A percentile compares a stretch with the other conserved stretches of the same genome.
phyloP scores from a whole-genome alignment of 2,888 invertebrate genomes.

The Eilema griseolum region DNA sequence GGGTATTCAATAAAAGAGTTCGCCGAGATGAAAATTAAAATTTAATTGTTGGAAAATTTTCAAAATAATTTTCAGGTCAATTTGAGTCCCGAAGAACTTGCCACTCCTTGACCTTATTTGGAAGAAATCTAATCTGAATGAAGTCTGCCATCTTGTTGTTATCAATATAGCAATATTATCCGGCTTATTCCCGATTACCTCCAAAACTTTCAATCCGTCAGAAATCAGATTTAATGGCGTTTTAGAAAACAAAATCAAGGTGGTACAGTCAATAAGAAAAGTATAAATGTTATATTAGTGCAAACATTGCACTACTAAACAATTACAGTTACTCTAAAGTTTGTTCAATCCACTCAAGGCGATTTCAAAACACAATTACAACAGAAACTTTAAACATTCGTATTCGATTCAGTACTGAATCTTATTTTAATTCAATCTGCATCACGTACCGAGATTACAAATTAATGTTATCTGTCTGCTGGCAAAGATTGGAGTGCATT shows the following conservation, averaged over 20 bases:
- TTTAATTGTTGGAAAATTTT: no score
- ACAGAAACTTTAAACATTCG: slow-evolving; percentile 24
- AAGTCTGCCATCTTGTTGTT: not conserved
- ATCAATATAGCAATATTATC: not conserved
- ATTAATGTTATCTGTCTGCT: not conserved
- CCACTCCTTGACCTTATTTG: no score
- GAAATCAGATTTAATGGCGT: no score
- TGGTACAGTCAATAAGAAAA: no score
- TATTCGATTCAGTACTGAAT: slow-evolving; percentile 18
- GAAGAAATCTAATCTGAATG: no score
- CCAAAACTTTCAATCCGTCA: no score
- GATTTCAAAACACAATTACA: slow-evolving; percentile 24
- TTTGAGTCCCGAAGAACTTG: no score
- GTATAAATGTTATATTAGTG: not conserved
- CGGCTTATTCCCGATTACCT: not conserved
- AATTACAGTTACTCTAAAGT: slow-evolving; percentile 9
- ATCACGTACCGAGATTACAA: slow-evolving; percentile 7
- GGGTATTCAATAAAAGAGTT: not conserved
- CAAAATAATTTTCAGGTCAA: not conserved
- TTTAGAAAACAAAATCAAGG: no score
- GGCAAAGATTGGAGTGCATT: not conserved
- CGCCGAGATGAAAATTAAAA: no score
- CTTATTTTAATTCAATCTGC: slow-evolving; percentile 8
- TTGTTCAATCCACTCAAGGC: slow-evolving; percentile 15
- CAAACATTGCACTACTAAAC: not conserved